These are phyloP conservation scores for Oceanodroma leucorhoa DNA, from an alignment of 2,797 vertebrate genomes.

Conservation along the genomic window DNA sequence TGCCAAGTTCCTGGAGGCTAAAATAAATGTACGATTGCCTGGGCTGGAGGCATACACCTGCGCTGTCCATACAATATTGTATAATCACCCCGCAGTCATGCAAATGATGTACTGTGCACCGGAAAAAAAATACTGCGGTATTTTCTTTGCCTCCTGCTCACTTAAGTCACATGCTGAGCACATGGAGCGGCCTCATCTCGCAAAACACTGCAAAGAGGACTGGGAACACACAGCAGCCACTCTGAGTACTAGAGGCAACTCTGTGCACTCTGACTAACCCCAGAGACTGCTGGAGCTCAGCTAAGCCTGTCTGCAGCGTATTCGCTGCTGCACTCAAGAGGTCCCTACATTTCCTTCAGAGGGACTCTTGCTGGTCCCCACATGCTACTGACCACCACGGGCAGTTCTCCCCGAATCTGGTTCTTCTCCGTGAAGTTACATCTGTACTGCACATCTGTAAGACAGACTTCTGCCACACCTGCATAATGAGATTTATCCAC, in stretches of 20 bases:
- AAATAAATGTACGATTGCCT: background rate
- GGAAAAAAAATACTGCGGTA: background rate
- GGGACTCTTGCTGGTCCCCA: background rate
- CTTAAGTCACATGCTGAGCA: background rate
- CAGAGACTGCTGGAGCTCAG: background rate
- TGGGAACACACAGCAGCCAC: background rate
- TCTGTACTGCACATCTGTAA: background rate
- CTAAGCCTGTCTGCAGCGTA: background rate
- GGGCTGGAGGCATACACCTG: background rate
- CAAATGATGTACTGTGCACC: background rate
- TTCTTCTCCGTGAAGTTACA: background rate
- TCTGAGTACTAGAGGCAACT: background rate
- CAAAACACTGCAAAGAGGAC: background rate
- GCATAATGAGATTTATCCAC: background rate
- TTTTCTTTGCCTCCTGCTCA: background rate
- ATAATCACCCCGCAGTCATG: background rate
- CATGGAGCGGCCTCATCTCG: background rate
- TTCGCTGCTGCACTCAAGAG: background rate
- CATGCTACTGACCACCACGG: fast-evolving
- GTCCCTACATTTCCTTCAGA: background rate
- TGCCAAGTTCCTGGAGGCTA: background rate
- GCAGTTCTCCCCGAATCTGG: background rate
- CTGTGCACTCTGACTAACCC: background rate
- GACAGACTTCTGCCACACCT: background rate
- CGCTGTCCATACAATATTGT: fast-evolving